These are phyloP conservation scores for Zaprionus tsacasi DNA, from an alignment of 1,140 invertebrate genomes.

Conservation along the genomic window DNA sequence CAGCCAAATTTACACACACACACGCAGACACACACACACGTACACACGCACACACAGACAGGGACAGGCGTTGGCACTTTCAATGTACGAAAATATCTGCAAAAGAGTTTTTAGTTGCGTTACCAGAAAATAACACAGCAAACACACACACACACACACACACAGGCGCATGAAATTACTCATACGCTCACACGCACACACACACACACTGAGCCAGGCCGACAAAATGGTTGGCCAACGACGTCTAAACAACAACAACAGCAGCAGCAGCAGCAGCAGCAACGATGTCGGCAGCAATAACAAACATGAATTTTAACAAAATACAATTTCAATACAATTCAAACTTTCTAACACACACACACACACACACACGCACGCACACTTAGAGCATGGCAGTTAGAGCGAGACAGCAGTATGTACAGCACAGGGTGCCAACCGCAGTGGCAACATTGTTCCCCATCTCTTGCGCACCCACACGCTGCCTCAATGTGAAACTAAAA, in stretches of 20 bases:
- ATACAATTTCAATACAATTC: conserved; percentile 84
- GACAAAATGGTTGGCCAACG: conserved; percentile 81
- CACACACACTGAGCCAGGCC: conserved; percentile 49
- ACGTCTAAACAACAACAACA: conserved; percentile 68
- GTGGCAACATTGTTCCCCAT: conserved; percentile 57
- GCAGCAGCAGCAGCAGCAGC: conserved; percentile 31
- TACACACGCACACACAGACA: conserved; percentile 16
- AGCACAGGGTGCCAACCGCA: conserved; percentile 51
- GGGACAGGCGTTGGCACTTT: conserved; percentile 25
- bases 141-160: conserved; percentile 22
- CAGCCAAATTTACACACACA: conserved; percentile 47
- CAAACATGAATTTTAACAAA: conserved; percentile 83
- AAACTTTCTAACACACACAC: conserved; percentile 78
- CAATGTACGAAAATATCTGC: conserved; percentile 53
- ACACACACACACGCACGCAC: conserved; percentile 21
- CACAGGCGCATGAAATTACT: conserved; percentile 52
- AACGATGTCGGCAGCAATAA: conserved; percentile 65
- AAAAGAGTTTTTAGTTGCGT: conserved; percentile 70
- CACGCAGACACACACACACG: conserved; percentile 11
- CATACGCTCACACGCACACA: conserved; percentile 45
- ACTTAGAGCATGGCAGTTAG: conserved; percentile 22
- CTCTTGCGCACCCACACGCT: neutral
- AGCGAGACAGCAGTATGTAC: conserved; percentile 21
- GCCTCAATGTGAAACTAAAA: conserved; percentile 76
- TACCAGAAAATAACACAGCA: conserved; percentile 61